phyloP scores from a whole-genome alignment of 1,140 invertebrate species.

The Babylonia areolata region DNA sequence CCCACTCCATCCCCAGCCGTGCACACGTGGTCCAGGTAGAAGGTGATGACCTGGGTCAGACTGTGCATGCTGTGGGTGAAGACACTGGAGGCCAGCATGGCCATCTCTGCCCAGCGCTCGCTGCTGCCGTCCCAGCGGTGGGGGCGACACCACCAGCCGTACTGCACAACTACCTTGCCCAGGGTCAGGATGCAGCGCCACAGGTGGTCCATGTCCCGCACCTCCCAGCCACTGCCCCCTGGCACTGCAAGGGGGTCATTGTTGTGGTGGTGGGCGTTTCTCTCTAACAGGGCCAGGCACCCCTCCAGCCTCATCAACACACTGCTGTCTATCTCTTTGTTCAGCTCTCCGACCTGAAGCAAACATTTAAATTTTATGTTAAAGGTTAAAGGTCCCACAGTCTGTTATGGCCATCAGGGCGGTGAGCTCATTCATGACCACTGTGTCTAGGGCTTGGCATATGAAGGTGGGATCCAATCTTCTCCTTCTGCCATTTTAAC shows the following conservation, averaged over 20 bases:
- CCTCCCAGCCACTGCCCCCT: neutral
- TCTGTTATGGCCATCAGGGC: no score
- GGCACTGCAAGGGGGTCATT: neutral
- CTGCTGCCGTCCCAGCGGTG: neutral
- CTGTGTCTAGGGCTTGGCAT: no score
- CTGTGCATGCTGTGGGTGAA: neutral
- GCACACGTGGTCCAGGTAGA: conserved; percentile 24
- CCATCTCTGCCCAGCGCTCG: neutral
- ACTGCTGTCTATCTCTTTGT: neutral
- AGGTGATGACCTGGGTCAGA: neutral
- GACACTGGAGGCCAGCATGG: neutral
- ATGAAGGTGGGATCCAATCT: no score
- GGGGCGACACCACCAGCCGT: conserved; percentile 15
- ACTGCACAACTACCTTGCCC: conserved; percentile 19
- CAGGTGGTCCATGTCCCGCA: conserved; percentile 6
- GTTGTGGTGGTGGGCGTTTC: neutral
- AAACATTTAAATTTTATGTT: no score
- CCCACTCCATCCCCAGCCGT: neutral
- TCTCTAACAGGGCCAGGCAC: neutral
- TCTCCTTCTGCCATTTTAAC: neutral
- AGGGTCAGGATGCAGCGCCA: neutral
- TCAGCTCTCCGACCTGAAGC: conserved; percentile 1
- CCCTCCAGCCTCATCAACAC: neutral
- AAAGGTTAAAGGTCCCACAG: no score
- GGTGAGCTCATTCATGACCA: no score